Percentiles rank a stretch among this genome's conserved stretches.
Evolutionary conservation across 2,888 invertebrate genomes (phyloP).

Genomic region (Eupeodes luniger): DNA sequence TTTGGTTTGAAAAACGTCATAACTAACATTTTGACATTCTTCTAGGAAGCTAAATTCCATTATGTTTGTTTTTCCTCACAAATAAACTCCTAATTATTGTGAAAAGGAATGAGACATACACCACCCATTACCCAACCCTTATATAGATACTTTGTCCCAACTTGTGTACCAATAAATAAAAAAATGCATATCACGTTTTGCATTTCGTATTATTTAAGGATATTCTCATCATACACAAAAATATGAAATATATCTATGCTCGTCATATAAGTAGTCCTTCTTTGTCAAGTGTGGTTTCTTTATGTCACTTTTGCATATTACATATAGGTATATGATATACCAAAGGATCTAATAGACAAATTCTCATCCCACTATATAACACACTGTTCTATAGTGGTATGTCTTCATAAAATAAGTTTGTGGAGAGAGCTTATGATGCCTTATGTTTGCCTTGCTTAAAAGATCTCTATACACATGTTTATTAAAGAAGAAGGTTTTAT

Average conservation of each 20-base stretch:
- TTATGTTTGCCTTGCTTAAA: constrained; percentile 40
- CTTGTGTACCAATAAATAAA: background rate
- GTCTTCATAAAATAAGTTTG: constrained; percentile 5
- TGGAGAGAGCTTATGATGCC: background rate
- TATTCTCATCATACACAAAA: constrained; percentile 51
- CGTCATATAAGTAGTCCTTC: constrained; percentile 35
- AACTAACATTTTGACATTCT: too few species aligned
- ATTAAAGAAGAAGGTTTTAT: background rate
- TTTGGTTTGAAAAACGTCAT: too few species aligned
- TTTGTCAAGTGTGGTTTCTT: background rate
- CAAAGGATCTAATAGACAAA: background rate
- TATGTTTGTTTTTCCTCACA: too few species aligned
- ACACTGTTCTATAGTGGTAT: background rate
- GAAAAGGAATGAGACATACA: too few species aligned
- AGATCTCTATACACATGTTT: constrained; percentile 26
- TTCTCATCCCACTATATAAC: background rate
- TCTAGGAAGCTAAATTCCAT: too few species aligned
- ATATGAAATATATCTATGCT: background rate
- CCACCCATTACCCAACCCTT: too few species aligned
- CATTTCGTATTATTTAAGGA: constrained; percentile 70
- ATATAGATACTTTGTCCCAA: too few species aligned
- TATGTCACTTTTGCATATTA: constrained; percentile 17
- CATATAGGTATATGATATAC: too few species aligned
- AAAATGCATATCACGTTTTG: constrained; percentile 72
- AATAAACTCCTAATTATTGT: too few species aligned